phyloP scores from a whole-genome alignment of 2,113 vertebrate species.

The Pachypanchax playfairii region DNA sequence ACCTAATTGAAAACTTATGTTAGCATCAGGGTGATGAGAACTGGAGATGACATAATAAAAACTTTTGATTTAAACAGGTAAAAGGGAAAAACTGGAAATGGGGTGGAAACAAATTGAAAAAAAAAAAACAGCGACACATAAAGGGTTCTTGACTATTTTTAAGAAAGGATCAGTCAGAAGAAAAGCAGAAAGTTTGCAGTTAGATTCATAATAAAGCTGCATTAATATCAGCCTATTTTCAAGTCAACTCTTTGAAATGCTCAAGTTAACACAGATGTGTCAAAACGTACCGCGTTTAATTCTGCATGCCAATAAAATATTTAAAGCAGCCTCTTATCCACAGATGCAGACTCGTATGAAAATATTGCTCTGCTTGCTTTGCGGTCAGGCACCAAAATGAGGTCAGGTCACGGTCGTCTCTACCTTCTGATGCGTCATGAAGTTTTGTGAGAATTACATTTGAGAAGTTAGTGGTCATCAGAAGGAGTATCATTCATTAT shows the following conservation, averaged over 20 bases:
- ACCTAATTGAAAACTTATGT: no score
- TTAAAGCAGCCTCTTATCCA: slow-evolving; percentile 32
- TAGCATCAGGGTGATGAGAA: no score
- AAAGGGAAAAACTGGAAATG: no score
- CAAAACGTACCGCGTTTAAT: slow-evolving; percentile 6
- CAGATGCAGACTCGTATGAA: slow-evolving; percentile 27
- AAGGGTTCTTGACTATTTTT: no score
- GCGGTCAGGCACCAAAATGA: slow-evolving; percentile 43
- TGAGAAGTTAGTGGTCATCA: slow-evolving; percentile 22
- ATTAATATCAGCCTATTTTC: not conserved
- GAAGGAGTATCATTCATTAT: slow-evolving; percentile 4
- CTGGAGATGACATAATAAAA: no score
- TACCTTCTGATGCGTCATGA: slow-evolving; percentile 27
- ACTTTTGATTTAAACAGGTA: no score
- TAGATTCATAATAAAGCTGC: no score
- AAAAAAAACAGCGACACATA: no score
- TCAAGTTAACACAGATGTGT: slow-evolving; percentile 13
- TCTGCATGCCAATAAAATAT: slow-evolving; percentile 49
- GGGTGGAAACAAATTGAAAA: no score
- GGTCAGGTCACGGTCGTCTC: slow-evolving; percentile 47
- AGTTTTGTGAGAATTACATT: slow-evolving; percentile 31
- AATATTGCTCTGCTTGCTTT: slow-evolving; percentile 35
- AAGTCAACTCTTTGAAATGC: not conserved
- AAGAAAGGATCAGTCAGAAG: no score
- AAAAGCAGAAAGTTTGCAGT: no score